Conservation (phyloP, 2,888 invertebrate genomes). For the Calameuta filiformis region DNA sequence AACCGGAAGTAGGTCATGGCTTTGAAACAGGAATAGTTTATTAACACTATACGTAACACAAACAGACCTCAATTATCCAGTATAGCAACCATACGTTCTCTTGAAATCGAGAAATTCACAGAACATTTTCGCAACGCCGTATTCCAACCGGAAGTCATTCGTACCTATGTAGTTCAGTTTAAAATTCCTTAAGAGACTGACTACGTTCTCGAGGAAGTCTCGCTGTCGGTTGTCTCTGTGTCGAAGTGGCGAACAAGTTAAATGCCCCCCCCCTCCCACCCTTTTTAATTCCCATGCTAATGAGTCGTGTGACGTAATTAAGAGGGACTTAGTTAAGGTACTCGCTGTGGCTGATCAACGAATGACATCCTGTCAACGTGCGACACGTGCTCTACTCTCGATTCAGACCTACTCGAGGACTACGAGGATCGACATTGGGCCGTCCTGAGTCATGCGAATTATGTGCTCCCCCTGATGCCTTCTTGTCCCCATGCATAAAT, state of each 20-base stretch:
- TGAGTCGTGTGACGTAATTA: slow-evolving; percentile 40
- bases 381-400: not conserved
- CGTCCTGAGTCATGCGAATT: not conserved
- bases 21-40: not conserved
- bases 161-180: not conserved
- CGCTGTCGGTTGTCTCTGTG: not conserved
- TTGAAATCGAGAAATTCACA: not conserved
- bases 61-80: not conserved
- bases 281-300: slow-evolving; percentile 41
- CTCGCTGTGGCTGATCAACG: slow-evolving; percentile 11
- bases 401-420: not conserved
- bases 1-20: not conserved
- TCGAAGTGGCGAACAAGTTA: not conserved
- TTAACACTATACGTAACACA: not conserved
- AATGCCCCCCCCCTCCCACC: no score
- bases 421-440: not conserved
- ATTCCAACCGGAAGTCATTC: not conserved
- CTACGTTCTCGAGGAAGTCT: not conserved
- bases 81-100: not conserved
- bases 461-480: not conserved
- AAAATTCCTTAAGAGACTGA: not conserved
- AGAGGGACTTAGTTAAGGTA: slow-evolving; percentile 31
- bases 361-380: slow-evolving; percentile 35
- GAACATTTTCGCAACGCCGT: not conserved
- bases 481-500: not conserved